Evolutionary conservation across 92 coral and sea anemone species (phyloP).

Genomic region (Epizoanthus fatuus): DNA sequence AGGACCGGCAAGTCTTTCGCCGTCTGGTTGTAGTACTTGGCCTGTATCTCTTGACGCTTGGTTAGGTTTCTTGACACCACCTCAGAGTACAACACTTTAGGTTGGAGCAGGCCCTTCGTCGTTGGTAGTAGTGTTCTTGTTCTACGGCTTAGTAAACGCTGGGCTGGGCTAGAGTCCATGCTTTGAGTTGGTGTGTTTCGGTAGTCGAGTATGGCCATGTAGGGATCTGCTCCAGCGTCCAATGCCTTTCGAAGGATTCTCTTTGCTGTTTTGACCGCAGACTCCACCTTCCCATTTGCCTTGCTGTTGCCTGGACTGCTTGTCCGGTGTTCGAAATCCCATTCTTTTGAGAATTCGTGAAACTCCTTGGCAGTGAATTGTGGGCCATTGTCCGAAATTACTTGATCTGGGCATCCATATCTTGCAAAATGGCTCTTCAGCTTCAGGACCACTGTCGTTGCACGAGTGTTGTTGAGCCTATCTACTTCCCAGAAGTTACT

Average conservation of each 20-base stretch:
- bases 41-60: too few species aligned
- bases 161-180: background rate
- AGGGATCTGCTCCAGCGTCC: background rate
- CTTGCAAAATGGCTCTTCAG: conserved; percentile 8
- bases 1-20: conserved; percentile 1
- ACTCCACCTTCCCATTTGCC: conserved; percentile 16
- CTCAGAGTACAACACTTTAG: too few species aligned
- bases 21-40: too few species aligned
- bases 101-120: too few species aligned
- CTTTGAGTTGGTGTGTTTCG: background rate
- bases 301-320: conserved; percentile 18
- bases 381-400: conserved; percentile 5
- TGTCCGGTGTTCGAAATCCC: conserved; percentile 13
- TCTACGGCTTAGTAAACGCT: too few species aligned
- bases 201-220: background rate
- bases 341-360: background rate
- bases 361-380: background rate
- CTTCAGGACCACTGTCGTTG: background rate
- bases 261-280: background rate
- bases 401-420: conserved; percentile 31
- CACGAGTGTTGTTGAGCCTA: background rate
- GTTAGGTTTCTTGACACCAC: too few species aligned
- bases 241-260: background rate
- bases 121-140: too few species aligned
- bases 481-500: conserved; percentile 34